Percentiles rank a stretch among this genome's conserved stretches.
These are phyloP conservation scores for Actias luna DNA, from an alignment of 2,888 invertebrate species.

Conservation along the genomic window DNA sequence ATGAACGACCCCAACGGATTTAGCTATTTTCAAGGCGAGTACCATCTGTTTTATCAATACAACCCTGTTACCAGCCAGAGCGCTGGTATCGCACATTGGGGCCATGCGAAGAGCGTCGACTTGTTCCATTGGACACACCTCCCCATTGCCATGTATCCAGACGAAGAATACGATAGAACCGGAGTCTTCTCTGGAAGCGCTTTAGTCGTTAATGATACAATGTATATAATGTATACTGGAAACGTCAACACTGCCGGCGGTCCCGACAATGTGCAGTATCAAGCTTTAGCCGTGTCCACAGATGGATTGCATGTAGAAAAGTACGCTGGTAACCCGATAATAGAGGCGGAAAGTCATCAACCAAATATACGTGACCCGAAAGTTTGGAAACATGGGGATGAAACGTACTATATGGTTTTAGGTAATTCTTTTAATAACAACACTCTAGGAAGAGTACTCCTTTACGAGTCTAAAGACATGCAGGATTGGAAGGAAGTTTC, in stretches of 20 bases:
- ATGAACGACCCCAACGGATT: conserved; percentile 82
- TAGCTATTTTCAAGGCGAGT: conserved; percentile 54
- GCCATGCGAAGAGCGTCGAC: conserved; percentile 71
- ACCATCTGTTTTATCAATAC: conserved; percentile 77
- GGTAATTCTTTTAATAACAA: conserved; percentile 60
- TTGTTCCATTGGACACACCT: conserved; percentile 71
- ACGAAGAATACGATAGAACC: conserved; percentile 53
- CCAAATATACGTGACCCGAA: conserved; percentile 76
- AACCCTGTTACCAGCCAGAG: conserved; percentile 60
- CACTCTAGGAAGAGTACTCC: conserved; percentile 52
- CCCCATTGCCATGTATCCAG: conserved; percentile 71
- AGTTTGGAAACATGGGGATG: conserved; percentile 64
- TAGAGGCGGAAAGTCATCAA: conserved; percentile 48
- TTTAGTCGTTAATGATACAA: conserved; percentile 52
- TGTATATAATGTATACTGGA: conserved; percentile 67
- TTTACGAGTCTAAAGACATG: conserved; percentile 61
- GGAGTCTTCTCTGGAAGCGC: conserved; percentile 78
- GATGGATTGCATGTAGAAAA: conserved; percentile 62
- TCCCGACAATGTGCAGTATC: conserved; percentile 52
- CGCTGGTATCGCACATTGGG: conserved; percentile 74
- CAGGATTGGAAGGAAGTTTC: conserved; percentile 52
- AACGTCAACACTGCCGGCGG: conserved; percentile 48
- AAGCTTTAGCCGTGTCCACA: conserved; percentile 55
- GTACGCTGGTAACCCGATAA: conserved; percentile 57
- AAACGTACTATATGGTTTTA: conserved; percentile 66